Base-by-base conservation (phyloP, 2,797 vertebrate genomes). In the Urocyon cinereoargenteus region DNA sequence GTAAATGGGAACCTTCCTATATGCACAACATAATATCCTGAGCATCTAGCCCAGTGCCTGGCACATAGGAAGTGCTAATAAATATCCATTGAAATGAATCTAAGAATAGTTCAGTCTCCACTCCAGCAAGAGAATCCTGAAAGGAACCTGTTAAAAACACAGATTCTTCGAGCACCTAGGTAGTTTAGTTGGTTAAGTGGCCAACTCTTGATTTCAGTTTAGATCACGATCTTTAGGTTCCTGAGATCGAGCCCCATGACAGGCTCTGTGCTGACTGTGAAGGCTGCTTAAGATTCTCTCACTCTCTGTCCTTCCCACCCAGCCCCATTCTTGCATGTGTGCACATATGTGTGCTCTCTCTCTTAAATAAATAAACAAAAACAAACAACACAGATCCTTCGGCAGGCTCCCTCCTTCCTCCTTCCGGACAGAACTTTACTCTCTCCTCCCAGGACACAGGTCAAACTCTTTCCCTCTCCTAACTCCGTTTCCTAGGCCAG, bases 401-500 rank as follows among this genome's bases (percentile, higher is more conserved):
- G 24, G 45, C 22, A 87, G 68, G 34, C 83, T 75, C 53, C 78
- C 34, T 62, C 61, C 66, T 82, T 87, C 78, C 34, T 62, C 61
- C 66, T 82, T 87, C 53, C 34, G 83, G 64, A 72, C 3, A 87
- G 72, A 34, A 64, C 31, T 90, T 92, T 31, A 61, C 6, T 82
- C 28, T 86, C n/a, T 14, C 40, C 18, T 90, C 22, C 53, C 61
- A 72, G 77, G 45, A 64, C 68, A 87, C 3, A 55, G 19, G 61
- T 78, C 68, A 87, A 70, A 90, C 82, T 86, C 88, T 82, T 91
- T 87, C 45, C 59, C 34, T 91, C 53, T 87, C 82, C 19, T 90
- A 92, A 92, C 49, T 90, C 64, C 62, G 7, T 51, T 70, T 89
- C 85, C 72, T 51, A 73, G 55, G 64, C 26, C 85, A 81, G 49